Conservation (phyloP, 2,888 invertebrate genomes). For the Sphinx pinastri region DNA sequence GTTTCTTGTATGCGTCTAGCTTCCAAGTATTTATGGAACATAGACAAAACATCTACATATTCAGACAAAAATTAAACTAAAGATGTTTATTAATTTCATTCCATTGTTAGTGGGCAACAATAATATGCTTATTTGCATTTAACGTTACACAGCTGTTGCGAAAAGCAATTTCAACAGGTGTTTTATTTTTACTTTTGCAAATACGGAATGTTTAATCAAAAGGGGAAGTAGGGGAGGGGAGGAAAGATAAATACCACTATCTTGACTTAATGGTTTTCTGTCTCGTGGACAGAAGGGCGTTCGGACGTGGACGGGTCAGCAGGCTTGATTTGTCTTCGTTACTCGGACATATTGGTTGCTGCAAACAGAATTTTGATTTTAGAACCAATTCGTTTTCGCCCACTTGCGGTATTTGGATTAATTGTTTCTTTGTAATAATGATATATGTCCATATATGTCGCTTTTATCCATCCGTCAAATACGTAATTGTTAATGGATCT, state of each 20-base stretch:
- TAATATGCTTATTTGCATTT: slow-evolving; percentile 3
- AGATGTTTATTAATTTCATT: neutral
- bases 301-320: slow-evolving; percentile 66
- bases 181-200: slow-evolving; percentile 25
- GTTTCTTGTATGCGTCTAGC: too few relatives aligned
- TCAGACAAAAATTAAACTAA: neutral
- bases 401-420: slow-evolving; percentile 37
- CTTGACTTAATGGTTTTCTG: slow-evolving; percentile 76
- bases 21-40: too few relatives aligned
- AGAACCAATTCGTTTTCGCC: slow-evolving; percentile 51
- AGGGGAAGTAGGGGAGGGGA: slow-evolving; percentile 52
- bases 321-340: slow-evolving; percentile 81
- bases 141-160: slow-evolving; percentile 2
- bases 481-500: too few relatives aligned
- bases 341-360: slow-evolving; percentile 61
- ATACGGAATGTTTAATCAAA: slow-evolving; percentile 53
- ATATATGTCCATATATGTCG: neutral
- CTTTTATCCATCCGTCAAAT: too few relatives aligned
- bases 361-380: slow-evolving; percentile 61
- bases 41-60: neutral
- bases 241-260: slow-evolving; percentile 77
- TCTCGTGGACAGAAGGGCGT: slow-evolving; percentile 68
- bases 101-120: neutral
- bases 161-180: slow-evolving; percentile 11
- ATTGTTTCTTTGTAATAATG: slow-evolving; percentile 24